phyloP scores from a whole-genome alignment of 2,113 vertebrate species.

The Toxostoma redivivum region DNA sequence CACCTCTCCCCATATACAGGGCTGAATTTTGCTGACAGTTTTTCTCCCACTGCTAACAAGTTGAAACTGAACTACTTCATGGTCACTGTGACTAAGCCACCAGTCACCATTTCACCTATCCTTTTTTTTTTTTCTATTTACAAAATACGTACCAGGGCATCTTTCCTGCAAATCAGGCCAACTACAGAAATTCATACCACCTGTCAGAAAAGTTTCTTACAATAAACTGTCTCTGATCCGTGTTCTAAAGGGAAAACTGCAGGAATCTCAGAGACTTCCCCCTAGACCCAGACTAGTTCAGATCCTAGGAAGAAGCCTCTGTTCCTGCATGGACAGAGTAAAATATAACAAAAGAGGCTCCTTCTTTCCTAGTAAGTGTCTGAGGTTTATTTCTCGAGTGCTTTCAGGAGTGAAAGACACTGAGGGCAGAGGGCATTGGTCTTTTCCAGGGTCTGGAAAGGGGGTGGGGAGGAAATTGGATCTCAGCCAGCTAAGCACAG shows the following conservation, averaged over 20 bases:
- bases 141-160: neutral
- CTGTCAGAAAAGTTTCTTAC: neutral
- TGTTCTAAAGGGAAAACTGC: neutral
- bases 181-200: neutral
- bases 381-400: too few species aligned
- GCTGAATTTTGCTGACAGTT: neutral
- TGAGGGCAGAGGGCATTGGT: too few species aligned
- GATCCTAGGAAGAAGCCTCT: too few species aligned
- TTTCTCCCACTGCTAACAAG: accelerated
- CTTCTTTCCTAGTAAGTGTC: too few species aligned
- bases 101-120: accelerated
- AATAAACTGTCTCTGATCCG: neutral
- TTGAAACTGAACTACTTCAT: neutral
- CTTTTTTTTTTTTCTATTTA: neutral
- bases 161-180: neutral
- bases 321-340: too few species aligned
- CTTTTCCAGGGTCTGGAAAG: too few species aligned
- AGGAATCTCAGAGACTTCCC: too few species aligned
- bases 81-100: neutral
- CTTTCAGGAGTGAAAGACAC: too few species aligned
- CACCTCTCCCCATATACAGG: neutral
- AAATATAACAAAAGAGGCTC: too few species aligned
- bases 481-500: too few species aligned
- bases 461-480: too few species aligned
- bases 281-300: too few species aligned